phyloP scores from a whole-genome alignment of 2,113 vertebrate genomes.

The Nyctereutes procyonoides region DNA sequence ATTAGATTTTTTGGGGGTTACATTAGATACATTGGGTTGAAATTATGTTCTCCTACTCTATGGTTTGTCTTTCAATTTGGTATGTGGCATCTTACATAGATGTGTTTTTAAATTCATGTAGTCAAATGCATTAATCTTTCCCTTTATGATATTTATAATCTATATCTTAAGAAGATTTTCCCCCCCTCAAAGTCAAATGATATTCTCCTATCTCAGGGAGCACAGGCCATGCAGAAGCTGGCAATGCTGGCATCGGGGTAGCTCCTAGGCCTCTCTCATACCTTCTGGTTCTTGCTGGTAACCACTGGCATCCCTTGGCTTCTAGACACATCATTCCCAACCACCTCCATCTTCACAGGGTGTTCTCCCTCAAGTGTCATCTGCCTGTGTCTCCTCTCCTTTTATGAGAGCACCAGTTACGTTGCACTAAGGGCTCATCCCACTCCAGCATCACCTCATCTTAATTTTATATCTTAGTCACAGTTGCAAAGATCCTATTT shows the following conservation, averaged over 20 bases:
- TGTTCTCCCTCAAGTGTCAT: rapidly evolving
- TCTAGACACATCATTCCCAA: background rate
- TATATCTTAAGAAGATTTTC: background rate
- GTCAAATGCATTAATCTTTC: background rate
- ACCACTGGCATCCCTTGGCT: background rate
- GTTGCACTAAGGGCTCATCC: background rate
- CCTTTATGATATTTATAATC: background rate
- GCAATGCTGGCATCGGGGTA: background rate
- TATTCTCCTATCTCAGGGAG: background rate
- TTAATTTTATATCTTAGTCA: background rate
- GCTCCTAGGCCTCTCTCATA: background rate
- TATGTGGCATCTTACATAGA: background rate
- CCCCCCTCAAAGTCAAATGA: background rate
- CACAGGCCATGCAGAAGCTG: background rate
- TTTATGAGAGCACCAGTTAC: background rate
- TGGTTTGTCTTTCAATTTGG: background rate
- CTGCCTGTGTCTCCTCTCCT: background rate
- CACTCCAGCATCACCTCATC: background rate
- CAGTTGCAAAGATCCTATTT: background rate
- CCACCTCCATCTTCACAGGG: background rate
- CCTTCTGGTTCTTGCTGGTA: background rate
- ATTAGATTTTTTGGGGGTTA: too few relatives aligned
- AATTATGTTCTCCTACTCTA: background rate
- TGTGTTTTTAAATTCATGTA: background rate
- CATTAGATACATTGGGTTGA: background rate